These are phyloP conservation scores for Sporophila hypoxantha DNA, from an alignment of 2,113 vertebrate species.

Conservation along the genomic window DNA sequence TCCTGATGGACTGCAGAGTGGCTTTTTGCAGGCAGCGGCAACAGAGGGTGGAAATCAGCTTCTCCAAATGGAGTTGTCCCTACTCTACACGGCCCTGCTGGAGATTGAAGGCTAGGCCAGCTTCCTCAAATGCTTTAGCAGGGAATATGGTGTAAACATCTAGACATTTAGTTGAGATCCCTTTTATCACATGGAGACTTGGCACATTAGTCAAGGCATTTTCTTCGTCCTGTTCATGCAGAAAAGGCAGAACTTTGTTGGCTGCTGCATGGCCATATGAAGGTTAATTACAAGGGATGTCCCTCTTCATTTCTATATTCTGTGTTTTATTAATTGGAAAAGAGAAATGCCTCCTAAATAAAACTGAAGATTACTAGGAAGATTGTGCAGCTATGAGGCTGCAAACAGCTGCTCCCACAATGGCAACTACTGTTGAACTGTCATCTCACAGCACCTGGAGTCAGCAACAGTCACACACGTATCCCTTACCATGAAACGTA, in stretches of 20 bases:
- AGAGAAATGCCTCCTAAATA: neutral
- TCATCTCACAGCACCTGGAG: neutral
- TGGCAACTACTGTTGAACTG: neutral
- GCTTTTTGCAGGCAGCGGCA: neutral
- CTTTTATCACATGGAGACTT: neutral
- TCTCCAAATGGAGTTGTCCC: neutral
- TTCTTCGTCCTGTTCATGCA: neutral
- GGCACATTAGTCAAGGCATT: neutral
- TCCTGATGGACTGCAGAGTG: neutral
- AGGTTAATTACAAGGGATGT: neutral
- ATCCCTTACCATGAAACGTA: neutral
- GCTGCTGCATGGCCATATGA: neutral
- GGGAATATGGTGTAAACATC: neutral
- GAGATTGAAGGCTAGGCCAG: neutral
- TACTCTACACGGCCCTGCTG: neutral
- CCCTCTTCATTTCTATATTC: neutral
- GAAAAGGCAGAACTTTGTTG: neutral
- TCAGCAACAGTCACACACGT: neutral
- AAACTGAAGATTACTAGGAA: neutral
- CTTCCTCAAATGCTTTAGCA: neutral
- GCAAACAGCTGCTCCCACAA: neutral
- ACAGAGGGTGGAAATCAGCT: neutral
- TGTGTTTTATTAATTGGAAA: neutral
- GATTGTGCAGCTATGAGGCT: neutral
- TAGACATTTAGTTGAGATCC: neutral